A percentile compares a stretch with the other conserved stretches of the same genome.
Conservation (phyloP, 2,888 invertebrate genomes). For the Trisateles emortualis region DNA sequence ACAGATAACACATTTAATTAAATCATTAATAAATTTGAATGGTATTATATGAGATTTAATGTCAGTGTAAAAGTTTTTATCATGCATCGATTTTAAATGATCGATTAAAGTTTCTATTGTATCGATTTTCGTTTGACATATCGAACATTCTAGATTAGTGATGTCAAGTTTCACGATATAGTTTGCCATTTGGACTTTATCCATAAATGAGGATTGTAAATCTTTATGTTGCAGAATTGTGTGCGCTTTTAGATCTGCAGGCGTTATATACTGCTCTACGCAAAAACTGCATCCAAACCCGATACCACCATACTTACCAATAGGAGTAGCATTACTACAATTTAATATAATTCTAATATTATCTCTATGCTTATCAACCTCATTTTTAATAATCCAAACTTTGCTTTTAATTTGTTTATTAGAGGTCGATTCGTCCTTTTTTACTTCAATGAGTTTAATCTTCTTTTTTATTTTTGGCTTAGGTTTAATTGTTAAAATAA, state of each 20-base stretch:
- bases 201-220: constrained; percentile 61
- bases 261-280: constrained; percentile 54
- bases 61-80: constrained; percentile 46
- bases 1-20: constrained; percentile 53
- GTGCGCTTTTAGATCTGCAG: constrained; percentile 64
- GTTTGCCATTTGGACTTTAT: constrained; percentile 38
- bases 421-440: not conserved
- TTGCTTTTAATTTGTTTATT: not conserved
- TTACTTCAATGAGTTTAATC: constrained; percentile 26
- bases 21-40: constrained; percentile 54
- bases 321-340: constrained; percentile 73
- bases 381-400: constrained; percentile 19
- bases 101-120: constrained; percentile 48
- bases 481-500: constrained; percentile 10
- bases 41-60: constrained; percentile 61
- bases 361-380: constrained; percentile 56
- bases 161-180: constrained; percentile 66
- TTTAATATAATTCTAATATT: constrained; percentile 64
- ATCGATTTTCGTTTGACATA: constrained; percentile 49
- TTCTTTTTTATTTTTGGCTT: constrained; percentile 13
- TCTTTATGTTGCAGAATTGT: constrained; percentile 56
- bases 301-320: constrained; percentile 60
- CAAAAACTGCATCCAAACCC: constrained; percentile 72
- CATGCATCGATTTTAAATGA: constrained; percentile 54
- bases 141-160: constrained; percentile 55